Percentiles rank a stretch among this genome's conserved stretches.
Conservation (phyloP, 2,888 invertebrate genomes). For the Eupithecia centaureata region DNA sequence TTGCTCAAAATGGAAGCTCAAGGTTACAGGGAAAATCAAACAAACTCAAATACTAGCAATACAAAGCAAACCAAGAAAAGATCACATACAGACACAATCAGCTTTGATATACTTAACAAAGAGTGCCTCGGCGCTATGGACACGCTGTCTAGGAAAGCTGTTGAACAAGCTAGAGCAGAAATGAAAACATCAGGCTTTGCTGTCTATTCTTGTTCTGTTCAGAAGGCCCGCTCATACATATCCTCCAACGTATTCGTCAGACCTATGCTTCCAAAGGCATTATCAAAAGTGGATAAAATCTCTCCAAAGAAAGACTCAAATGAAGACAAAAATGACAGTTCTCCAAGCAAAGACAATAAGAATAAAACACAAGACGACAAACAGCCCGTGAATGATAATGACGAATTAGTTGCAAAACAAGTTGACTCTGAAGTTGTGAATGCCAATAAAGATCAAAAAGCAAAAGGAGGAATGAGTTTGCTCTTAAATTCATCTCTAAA, state of each 20-base stretch:
- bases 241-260: constrained; percentile 65
- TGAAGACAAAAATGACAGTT: constrained; percentile 74
- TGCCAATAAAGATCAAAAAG: constrained; percentile 28
- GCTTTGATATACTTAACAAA: constrained; percentile 63
- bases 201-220: constrained; percentile 42
- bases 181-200: constrained; percentile 62
- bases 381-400: constrained; percentile 9
- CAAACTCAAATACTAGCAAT: constrained; percentile 53
- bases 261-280: constrained; percentile 69
- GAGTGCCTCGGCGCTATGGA: constrained; percentile 71
- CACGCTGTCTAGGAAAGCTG: constrained; percentile 67
- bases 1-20: constrained; percentile 81
- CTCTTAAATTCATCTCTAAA: constrained; percentile 9
- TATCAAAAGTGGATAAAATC: constrained; percentile 61
- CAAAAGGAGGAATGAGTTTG: constrained; percentile 1
- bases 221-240: constrained; percentile 53
- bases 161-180: constrained; percentile 64
- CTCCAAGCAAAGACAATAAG: constrained; percentile 87
- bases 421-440: constrained; percentile 17
- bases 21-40: constrained; percentile 73
- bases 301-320: constrained; percentile 69
- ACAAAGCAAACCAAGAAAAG: constrained; percentile 66
- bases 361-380: constrained; percentile 14
- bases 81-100: constrained; percentile 51
- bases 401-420: neutral